Conservation (phyloP, 2,113 vertebrate genomes). For the Chlorodrepanis virens region DNA sequence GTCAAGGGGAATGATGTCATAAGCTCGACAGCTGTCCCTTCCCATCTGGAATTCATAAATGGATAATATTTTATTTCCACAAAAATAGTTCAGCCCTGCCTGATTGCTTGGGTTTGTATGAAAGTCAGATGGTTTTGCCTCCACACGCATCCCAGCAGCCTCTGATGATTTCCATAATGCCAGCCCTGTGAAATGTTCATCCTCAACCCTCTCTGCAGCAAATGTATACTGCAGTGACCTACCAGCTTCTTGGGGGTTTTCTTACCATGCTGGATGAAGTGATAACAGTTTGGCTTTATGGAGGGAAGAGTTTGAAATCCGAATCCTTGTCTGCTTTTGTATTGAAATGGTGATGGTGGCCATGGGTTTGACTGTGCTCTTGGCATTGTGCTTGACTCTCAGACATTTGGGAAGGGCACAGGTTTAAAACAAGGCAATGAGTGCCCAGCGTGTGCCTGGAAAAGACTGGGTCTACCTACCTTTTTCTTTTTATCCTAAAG, state of each 20-base stretch:
- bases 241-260: background rate
- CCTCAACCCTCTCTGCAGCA: background rate
- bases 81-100: background rate
- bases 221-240: background rate
- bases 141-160: background rate
- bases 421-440: background rate
- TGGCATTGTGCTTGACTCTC: background rate
- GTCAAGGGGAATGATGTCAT: constrained; percentile 17
- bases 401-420: background rate
- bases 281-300: background rate
- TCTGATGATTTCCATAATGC: background rate
- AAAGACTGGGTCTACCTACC: background rate
- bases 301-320: background rate
- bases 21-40: constrained; percentile 11
- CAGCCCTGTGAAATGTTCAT: background rate
- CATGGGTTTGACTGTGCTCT: background rate
- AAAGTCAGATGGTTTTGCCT: background rate
- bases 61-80: background rate
- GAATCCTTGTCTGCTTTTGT: background rate
- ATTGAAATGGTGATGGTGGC: background rate
- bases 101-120: background rate
- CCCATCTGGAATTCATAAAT: constrained; percentile 35
- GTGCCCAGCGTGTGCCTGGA: background rate
- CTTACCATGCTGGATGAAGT: background rate
- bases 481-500: background rate